Evolutionary conservation across 35 echinoderm and acorn worm species (phyloP).

Genomic region (Amphiura filiformis): DNA sequence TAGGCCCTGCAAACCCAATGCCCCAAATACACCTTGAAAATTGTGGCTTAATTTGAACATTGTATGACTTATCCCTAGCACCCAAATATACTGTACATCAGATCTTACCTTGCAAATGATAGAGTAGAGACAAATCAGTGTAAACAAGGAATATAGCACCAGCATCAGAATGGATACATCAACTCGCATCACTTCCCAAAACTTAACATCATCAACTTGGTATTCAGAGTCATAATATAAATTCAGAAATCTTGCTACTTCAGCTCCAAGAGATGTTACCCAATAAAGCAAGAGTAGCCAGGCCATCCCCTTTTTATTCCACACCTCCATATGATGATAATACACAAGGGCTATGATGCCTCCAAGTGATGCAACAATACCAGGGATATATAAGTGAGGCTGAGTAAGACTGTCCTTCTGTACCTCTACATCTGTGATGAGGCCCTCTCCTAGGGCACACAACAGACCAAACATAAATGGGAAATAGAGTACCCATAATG

Average conservation of each 20-base stretch:
- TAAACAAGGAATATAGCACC: constrained; percentile 50
- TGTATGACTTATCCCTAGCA: no score
- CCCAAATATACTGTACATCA: no score
- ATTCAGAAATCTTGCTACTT: constrained; percentile 49
- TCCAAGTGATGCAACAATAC: constrained; percentile 9
- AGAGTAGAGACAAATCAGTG: constrained; percentile 50
- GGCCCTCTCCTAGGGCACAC: constrained; percentile 60
- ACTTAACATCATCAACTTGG: background rate
- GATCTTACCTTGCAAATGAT: constrained; percentile 65
- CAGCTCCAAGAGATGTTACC: constrained; percentile 49
- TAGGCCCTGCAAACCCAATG: no score
- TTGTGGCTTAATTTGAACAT: no score
- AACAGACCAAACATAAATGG: constrained; percentile 38
- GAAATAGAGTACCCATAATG: constrained; percentile 67
- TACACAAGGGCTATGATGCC: constrained; percentile 58
- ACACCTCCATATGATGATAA: constrained; percentile 81
- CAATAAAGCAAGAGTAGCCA: constrained; percentile 68
- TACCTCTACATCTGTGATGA: constrained; percentile 64
- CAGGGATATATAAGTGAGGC: constrained; percentile 74
- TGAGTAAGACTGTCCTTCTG: constrained; percentile 16
- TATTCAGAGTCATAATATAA: constrained; percentile 24
- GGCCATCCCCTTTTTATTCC: constrained; percentile 61
- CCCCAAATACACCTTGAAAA: no score
- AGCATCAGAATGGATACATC: constrained; percentile 51
- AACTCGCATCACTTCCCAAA: constrained; percentile 34